phyloP scores from a whole-genome alignment of 2,888 invertebrate genomes.

The Frankliniella fusca region DNA sequence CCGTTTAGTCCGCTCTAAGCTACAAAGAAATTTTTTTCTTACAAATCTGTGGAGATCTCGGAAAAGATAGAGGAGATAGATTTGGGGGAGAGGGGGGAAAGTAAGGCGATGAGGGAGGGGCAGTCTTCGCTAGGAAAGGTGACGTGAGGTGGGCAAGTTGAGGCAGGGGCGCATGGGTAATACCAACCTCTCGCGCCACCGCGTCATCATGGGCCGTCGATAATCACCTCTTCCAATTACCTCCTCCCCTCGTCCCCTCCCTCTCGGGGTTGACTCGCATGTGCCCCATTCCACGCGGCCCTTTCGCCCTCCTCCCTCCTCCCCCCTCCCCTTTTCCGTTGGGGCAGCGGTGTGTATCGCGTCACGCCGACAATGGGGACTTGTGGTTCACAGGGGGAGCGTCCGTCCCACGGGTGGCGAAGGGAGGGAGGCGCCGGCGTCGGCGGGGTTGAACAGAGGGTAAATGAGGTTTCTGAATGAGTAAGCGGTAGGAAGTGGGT shows the following conservation, averaged over 20 bases:
- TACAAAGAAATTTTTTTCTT: too few relatives aligned
- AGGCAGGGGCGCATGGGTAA: background rate
- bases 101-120: too few relatives aligned
- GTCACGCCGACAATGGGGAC: background rate
- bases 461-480: too few relatives aligned
- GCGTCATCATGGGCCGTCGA: background rate
- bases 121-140: too few relatives aligned
- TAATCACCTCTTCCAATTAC: conserved; percentile 12
- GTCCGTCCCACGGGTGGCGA: background rate
- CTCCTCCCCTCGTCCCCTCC: background rate
- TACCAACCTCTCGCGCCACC: background rate
- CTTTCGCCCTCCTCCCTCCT: background rate
- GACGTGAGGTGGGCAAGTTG: background rate
- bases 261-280: background rate
- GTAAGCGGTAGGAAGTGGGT: too few relatives aligned
- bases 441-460: too few relatives aligned
- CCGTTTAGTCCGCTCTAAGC: too few relatives aligned
- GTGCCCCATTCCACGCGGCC: background rate
- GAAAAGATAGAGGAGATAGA: too few relatives aligned
- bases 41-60: too few relatives aligned
- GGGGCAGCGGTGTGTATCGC: background rate
- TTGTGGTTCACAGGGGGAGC: background rate
- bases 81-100: too few relatives aligned
- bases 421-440: too few relatives aligned
- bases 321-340: background rate